Percentiles rank a stretch among this genome's conserved stretches.
phyloP scores from a whole-genome alignment of 1,140 invertebrate genomes.

The Eurosta solidaginis region DNA sequence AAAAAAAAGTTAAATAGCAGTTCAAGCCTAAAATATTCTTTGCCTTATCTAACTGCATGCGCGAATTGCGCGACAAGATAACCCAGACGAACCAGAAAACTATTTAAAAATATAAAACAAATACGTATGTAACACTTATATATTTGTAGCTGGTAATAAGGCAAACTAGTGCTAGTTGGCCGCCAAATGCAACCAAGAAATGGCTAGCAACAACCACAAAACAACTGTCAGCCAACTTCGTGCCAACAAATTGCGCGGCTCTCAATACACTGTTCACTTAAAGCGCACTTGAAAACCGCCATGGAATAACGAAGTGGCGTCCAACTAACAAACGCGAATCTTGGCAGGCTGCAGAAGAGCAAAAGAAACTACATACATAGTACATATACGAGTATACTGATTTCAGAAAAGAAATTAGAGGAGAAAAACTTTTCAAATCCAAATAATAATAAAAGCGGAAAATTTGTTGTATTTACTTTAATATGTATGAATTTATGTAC shows the following conservation, averaged over 20 bases:
- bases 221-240: not conserved
- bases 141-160: not conserved
- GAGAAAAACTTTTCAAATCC: not conserved
- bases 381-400: too few relatives aligned
- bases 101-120: not conserved
- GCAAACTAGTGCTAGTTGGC: not conserved
- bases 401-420: too few relatives aligned
- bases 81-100: not conserved
- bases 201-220: not conserved
- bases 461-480: too few relatives aligned
- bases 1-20: not conserved
- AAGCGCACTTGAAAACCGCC: slow-evolving; percentile 9
- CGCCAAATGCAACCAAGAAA: not conserved
- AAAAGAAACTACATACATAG: too few relatives aligned
- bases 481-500: too few relatives aligned
- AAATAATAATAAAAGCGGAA: not conserved
- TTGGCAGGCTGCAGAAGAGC: too few relatives aligned
- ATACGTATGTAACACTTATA: not conserved
- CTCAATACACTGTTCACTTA: not conserved
- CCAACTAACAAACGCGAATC: not conserved
- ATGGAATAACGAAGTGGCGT: not conserved
- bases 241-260: slow-evolving; percentile 1
- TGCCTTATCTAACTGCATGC: not conserved
- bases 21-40: not conserved
- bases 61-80: not conserved